Conservation (phyloP, 2,113 vertebrate genomes). For the Cairina moschata region DNA sequence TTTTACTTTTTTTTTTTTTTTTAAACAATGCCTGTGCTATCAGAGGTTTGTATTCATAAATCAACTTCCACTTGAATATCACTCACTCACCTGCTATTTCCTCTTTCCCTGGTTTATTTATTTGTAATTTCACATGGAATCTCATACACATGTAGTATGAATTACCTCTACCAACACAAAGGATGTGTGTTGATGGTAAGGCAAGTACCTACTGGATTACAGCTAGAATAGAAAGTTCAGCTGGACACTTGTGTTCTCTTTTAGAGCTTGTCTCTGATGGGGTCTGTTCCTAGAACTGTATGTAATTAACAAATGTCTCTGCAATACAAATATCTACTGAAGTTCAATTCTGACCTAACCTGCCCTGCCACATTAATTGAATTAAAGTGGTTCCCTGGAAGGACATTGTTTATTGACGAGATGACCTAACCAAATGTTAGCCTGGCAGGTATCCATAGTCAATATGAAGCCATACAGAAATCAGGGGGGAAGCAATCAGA, state of each 20-base stretch:
- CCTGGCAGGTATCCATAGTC: slow-evolving; percentile 33
- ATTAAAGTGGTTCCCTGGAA: slow-evolving; percentile 70
- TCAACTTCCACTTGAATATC: background rate
- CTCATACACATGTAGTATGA: background rate
- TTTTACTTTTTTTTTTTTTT: background rate
- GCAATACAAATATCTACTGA: slow-evolving; percentile 47
- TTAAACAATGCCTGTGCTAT: background rate
- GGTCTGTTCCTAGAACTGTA: background rate
- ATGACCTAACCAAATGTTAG: slow-evolving; percentile 32
- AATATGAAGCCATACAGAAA: background rate
- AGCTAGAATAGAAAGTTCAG: background rate
- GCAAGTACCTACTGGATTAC: background rate
- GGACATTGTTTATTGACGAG: slow-evolving; percentile 53
- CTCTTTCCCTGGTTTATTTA: rapidly evolving
- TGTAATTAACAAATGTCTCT: slow-evolving; percentile 53
- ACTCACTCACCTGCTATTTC: background rate
- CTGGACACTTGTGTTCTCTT: background rate
- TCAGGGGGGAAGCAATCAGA: background rate
- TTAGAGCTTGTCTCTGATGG: background rate
- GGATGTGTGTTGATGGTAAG: background rate
- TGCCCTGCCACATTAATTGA: slow-evolving; percentile 64
- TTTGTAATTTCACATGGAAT: background rate
- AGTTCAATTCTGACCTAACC: slow-evolving; percentile 52
- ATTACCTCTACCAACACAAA: background rate
- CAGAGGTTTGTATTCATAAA: background rate